Base-by-base conservation (phyloP, 2,797 vertebrate genomes). In the Molossus alvarezi region DNA sequence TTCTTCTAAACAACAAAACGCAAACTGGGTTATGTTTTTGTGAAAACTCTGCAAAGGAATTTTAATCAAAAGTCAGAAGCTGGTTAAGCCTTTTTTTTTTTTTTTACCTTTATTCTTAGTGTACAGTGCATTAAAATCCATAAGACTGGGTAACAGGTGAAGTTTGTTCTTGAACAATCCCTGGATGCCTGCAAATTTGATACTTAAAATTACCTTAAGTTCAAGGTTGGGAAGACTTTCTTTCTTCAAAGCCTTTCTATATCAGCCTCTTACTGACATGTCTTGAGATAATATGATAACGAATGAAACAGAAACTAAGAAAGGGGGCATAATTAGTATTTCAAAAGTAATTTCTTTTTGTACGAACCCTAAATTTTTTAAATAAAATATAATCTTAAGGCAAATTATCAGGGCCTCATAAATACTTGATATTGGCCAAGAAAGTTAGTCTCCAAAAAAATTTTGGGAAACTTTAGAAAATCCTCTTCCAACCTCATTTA, bases 21-120 rank as follows among this genome's bases (percentile, higher is more conserved):
- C 21, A 79, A 23, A 62, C 8, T 97, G 48, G 67, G 45, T 90
- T 91, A 81, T 80, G 62, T 57, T 88, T 83, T 51, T 86, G 73
- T 69, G 33, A 72, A 92, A 95, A 71, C 23, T 4, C 37, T 86
- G 57, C 60, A 60, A 85, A 93, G 76, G 62, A 73, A 57, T 80
- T 92, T 94, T 48, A 64, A 88, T 81, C 45, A 85, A 91, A 95
- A 94, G 57, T 88, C 92, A 91, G 55, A 81, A 71, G 51, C 62
- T 82, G 75, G n/a, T 69, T 85, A 69, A 71, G 48, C 0, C 67
- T 58, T 73, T 83, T 45, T n/a, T 18, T 18, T 33, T 33, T 33
- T 58, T 73, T 83, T 45, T n/a, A 14, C 13, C 79, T 79, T 93
- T 29, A 77, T 48, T 89, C 51, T 91, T 73, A 72, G 37, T 48